These are phyloP conservation scores for Xyrauchen texanus DNA, from an alignment of 2,113 vertebrate species.

Conservation along the genomic window DNA sequence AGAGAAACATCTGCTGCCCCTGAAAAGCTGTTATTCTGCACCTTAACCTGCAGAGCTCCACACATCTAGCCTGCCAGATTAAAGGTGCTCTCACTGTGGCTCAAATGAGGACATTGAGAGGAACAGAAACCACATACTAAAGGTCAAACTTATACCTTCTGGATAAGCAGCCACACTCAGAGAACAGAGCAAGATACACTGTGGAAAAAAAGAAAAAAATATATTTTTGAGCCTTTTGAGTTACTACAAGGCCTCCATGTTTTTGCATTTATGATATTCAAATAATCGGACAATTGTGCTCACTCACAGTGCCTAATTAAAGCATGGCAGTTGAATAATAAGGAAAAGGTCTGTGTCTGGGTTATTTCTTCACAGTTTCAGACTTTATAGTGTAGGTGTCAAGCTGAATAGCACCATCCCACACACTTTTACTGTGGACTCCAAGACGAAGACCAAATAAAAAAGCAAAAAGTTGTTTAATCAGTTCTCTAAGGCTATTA, in stretches of 20 bases:
- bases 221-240: too few species aligned
- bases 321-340: constrained; percentile 33
- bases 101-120: constrained; percentile 3
- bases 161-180: neutral
- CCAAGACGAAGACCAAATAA: neutral
- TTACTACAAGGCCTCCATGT: too few species aligned
- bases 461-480: too few species aligned
- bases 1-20: constrained; percentile 62
- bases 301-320: constrained; percentile 11
- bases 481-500: neutral
- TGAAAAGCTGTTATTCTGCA: constrained; percentile 48
- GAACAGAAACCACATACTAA: constrained; percentile 2
- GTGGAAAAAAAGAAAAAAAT: neutral
- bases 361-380: neutral
- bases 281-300: neutral
- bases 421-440: neutral
- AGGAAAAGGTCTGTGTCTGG: constrained; percentile 14
- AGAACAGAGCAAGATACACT: neutral
- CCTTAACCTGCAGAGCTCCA: constrained; percentile 55
- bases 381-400: neutral
- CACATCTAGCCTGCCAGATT: constrained; percentile 53
- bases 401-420: constrained; percentile 2
- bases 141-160: constrained; percentile 6
- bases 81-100: constrained; percentile 40
- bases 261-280: too few species aligned